phyloP scores from a whole-genome alignment of 1,140 invertebrate species.

The Meloidogyne chitwoodi region DNA sequence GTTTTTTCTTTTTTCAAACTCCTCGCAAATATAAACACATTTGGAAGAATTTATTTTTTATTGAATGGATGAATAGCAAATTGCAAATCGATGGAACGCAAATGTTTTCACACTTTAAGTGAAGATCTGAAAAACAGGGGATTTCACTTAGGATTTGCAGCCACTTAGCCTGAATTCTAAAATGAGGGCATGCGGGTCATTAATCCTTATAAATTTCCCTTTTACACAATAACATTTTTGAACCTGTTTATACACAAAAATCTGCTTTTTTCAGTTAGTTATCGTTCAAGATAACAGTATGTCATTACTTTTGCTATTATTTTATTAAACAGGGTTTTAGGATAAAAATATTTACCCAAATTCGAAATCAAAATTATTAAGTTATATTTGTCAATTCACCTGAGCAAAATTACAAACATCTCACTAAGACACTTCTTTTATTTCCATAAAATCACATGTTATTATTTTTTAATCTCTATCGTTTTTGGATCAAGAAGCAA shows the following conservation, averaged over 20 bases:
- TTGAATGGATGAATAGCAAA: background rate
- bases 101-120: background rate
- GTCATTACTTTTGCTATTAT: too few relatives aligned
- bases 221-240: background rate
- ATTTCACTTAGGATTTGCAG: background rate
- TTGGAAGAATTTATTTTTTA: background rate
- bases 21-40: background rate
- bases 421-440: too few relatives aligned
- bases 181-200: background rate
- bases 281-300: background rate
- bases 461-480: too few relatives aligned
- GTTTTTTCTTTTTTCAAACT: background rate
- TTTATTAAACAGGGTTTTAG: too few relatives aligned
- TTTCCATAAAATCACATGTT: too few relatives aligned
- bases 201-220: background rate
- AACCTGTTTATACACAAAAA: background rate
- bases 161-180: background rate
- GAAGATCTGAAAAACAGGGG: background rate
- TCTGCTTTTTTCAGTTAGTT: background rate
- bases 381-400: too few relatives aligned
- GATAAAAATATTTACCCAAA: too few relatives aligned
- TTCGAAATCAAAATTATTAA: too few relatives aligned
- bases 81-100: too few relatives aligned
- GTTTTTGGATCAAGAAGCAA: background rate
- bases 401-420: too few relatives aligned